Percentiles rank a stretch among this genome's conserved stretches.
phyloP scores from a whole-genome alignment of 2,888 invertebrate genomes.

The Tenodera sinensis region DNA sequence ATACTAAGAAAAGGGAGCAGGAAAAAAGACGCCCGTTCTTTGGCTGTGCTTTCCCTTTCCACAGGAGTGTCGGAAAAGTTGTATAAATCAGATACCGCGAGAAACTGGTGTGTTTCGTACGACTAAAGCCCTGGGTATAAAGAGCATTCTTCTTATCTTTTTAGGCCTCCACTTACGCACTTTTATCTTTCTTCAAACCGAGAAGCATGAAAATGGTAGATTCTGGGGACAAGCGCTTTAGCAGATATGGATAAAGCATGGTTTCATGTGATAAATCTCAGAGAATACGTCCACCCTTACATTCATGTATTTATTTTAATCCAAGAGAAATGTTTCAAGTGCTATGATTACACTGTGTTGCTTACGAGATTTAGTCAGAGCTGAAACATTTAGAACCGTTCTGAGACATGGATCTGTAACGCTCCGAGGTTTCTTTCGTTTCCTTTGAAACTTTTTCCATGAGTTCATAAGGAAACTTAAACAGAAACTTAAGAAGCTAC shows the following conservation, averaged over 20 bases:
- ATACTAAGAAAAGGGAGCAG: background rate
- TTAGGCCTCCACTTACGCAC: background rate
- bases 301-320: too few relatives aligned
- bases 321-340: too few relatives aligned
- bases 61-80: background rate
- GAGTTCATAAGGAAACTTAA: too few relatives aligned
- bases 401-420: too few relatives aligned
- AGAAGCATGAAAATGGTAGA: background rate
- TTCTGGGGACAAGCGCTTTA: background rate
- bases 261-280: background rate
- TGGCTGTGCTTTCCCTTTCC: background rate
- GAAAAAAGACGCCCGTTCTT: background rate
- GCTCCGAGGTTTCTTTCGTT: too few relatives aligned
- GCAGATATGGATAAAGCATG: background rate
- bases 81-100: background rate
- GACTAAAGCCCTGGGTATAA: background rate
- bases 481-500: too few relatives aligned
- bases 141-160: background rate
- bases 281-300: too few relatives aligned
- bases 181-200: background rate
- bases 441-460: too few relatives aligned
- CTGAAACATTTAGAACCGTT: too few relatives aligned
- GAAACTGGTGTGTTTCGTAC: background rate
- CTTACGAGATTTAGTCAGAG: too few relatives aligned
- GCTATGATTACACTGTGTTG: too few relatives aligned